phyloP scores from a whole-genome alignment of 2,888 invertebrate genomes.

The Mesorhabditis sp. region DNA sequence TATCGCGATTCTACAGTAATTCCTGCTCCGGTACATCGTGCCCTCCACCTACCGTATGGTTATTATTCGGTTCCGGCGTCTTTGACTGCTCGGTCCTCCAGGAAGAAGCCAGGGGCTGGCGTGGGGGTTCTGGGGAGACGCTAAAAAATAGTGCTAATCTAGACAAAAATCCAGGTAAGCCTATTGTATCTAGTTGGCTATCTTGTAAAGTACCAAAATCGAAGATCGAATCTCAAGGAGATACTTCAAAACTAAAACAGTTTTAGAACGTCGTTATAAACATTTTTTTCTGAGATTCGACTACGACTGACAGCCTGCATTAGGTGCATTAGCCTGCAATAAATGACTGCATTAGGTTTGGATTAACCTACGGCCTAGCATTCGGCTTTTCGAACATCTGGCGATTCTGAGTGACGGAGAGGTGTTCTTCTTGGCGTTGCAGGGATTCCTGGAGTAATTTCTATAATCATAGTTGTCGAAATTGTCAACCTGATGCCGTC shows the following conservation, averaged over 20 bases:
- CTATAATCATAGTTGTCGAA: background rate
- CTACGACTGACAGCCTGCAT: background rate
- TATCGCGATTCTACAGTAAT: no score
- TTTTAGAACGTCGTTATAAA: no score
- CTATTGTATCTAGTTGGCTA: no score
- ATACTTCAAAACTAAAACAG: no score
- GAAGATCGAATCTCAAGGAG: no score
- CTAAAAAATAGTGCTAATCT: background rate
- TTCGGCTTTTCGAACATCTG: constrained; percentile 26
- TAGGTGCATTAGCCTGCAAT: background rate
- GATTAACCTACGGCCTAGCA: background rate
- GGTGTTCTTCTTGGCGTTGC: constrained; percentile 35
- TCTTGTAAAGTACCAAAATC: no score
- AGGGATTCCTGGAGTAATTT: constrained; percentile 23
- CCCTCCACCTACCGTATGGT: background rate
- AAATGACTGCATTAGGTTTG: background rate
- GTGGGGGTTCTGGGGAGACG: background rate
- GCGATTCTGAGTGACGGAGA: constrained; percentile 25
- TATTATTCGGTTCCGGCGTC: constrained; percentile 14
- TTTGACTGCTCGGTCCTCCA: constrained; percentile 15
- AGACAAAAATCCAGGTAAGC: background rate
- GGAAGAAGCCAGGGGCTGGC: background rate
- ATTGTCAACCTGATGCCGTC: background rate
- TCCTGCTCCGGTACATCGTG: no score
- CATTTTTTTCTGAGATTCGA: no score